Conservation (phyloP, 2,888 invertebrate genomes). For the Mesochorus sp. region DNA sequence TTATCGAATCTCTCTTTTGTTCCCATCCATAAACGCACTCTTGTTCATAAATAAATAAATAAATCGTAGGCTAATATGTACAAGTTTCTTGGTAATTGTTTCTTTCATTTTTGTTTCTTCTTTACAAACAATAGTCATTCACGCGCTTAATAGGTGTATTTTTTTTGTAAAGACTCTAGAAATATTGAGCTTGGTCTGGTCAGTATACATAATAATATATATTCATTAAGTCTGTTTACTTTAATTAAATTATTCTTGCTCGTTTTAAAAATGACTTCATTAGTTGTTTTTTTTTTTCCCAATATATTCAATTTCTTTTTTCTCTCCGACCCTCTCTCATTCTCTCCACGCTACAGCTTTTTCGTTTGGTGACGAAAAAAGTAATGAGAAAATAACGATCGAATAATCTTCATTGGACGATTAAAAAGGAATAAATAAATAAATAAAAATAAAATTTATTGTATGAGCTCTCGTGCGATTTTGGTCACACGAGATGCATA, state of each 20-base stretch:
- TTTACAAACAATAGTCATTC: constrained; percentile 72
- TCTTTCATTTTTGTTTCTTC: constrained; percentile 59
- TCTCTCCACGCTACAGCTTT: constrained; percentile 61
- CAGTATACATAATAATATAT: constrained; percentile 77
- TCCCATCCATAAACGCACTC: constrained; percentile 62
- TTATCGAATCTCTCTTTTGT: constrained; percentile 47
- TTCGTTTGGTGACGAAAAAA: no score
- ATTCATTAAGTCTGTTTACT: constrained; percentile 62
- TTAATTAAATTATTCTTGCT: constrained; percentile 66
- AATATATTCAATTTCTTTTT: constrained; percentile 50
- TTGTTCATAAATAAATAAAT: constrained; percentile 75
- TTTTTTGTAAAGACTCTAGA: constrained; percentile 80
- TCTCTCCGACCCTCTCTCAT: constrained; percentile 29
- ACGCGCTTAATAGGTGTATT: constrained; percentile 77
- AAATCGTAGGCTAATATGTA: constrained; percentile 79
- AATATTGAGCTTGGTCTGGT: constrained; percentile 82
- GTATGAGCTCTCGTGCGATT: constrained; percentile 19
- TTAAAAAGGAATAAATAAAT: no score
- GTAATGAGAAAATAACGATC: no score
- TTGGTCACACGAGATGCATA: constrained; percentile 50
- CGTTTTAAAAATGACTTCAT: constrained; percentile 55
- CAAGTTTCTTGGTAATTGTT: constrained; percentile 71
- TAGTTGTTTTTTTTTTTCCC: constrained; percentile 49
- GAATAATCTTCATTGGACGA: no score
- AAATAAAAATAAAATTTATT: constrained; percentile 1